Conservation (phyloP, 2,888 invertebrate species). For the Chrysolina haemoptera region DNA sequence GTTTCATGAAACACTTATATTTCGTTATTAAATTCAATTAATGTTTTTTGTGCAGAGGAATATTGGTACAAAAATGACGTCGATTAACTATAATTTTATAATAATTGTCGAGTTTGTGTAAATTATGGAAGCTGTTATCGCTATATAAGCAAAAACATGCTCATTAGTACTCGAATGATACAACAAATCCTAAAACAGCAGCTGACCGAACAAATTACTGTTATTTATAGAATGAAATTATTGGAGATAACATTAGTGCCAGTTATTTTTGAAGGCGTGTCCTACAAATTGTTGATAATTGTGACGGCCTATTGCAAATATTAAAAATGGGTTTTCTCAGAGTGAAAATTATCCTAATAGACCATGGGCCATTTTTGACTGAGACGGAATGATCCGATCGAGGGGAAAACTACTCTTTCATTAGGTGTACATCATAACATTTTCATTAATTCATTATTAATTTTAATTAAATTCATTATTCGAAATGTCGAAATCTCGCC, state of each 20-base stretch:
- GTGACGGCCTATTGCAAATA: neutral
- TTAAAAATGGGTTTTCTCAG: neutral
- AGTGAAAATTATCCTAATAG: neutral
- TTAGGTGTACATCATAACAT: too few relatives aligned
- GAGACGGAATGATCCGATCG: neutral
- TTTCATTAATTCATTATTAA: too few relatives aligned
- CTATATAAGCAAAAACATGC: conserved; percentile 42
- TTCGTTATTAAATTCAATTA: conserved; percentile 12
- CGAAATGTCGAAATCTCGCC: too few relatives aligned
- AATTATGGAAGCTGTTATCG: conserved; percentile 36
- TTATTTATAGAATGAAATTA: conserved; percentile 15
- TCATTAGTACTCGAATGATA: conserved; percentile 35
- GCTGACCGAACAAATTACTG: conserved; percentile 16
- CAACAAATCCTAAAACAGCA: conserved; percentile 33
- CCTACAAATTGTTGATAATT: conserved; percentile 15
- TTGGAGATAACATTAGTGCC: conserved; percentile 4
- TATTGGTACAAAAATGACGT: conserved; percentile 27
- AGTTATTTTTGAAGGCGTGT: conserved; percentile 15
- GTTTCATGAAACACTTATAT: conserved; percentile 17
- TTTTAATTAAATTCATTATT: too few relatives aligned
- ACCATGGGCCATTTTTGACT: neutral
- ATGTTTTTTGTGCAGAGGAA: conserved; percentile 26
- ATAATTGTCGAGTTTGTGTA: conserved; percentile 34
- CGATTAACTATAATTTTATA: conserved; percentile 35
- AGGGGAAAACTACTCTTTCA: too few relatives aligned